Evolutionary conservation across 2,888 invertebrate genomes (phyloP), one percentile per base, ranked within the genome.

Genomic region (Argyresthia albistria): DNA sequence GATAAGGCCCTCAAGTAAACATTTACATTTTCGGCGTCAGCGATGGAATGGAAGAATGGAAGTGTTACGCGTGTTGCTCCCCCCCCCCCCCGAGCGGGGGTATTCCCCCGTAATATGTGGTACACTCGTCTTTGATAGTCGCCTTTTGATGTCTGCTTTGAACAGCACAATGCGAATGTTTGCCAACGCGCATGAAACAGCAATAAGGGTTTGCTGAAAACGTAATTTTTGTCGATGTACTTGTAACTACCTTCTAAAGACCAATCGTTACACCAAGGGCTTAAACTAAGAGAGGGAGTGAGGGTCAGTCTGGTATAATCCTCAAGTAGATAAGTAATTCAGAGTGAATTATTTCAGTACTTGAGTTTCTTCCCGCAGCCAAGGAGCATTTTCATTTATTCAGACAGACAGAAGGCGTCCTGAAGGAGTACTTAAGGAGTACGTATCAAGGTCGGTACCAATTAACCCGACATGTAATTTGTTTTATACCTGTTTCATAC

Each of bases 111-210:
- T 62, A 63, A 25, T 25, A 25, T 25, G 25, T 25, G 25, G 25
- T 25, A 25, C 25, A 65, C 77, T 74, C 75, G 68, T 76, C 80
- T 81, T 83, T 84, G 81, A 83, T 74, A 76, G 69, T 67, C 65
- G 70, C 67, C 80, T 81, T 83, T 84, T 83, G 83, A 86, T 80
- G 82, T 80, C 73, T 78, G 69, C 73, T 70, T 64, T 64, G 63
- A 66, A 66, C 66, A 67, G 69, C 70, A 82, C 81, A 82, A 80
- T 77, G 67, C 68, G 67, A 69, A 67, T 76, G 69, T 79, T 78
- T 77, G 70, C 73, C 67, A 70, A 60, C 47, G 42, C 16, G 15
- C 9, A 48, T 15, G 14, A 35, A 37, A 48, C 48, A 48, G 12
- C 48, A 10, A 12, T n/a, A n/a, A 12, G 35, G 12, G n/a, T 25